A percentile compares a stretch with the other conserved stretches of the same genome.
Conservation (phyloP, 2,113 vertebrate genomes). For the Burhinus oedicnemus region DNA sequence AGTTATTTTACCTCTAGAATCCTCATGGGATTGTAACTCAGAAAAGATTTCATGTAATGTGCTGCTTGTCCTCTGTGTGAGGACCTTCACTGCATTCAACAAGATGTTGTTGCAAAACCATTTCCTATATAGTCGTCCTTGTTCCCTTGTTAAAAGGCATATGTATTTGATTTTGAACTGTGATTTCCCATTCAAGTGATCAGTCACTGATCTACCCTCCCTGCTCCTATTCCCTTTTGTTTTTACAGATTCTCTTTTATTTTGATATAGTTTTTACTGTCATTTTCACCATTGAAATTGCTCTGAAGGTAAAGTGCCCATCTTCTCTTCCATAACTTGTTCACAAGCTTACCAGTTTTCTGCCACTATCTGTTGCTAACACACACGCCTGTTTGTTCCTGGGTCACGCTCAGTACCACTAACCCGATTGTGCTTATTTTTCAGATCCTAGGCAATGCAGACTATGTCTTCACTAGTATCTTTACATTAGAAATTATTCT, state of each 20-base stretch:
- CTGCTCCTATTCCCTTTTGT: constrained; percentile 71
- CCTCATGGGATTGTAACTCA: not conserved
- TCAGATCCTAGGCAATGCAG: constrained; percentile 98
- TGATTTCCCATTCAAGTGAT: constrained; percentile 27
- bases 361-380: constrained; percentile 74
- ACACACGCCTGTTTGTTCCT: constrained; percentile 57
- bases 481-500: constrained; percentile 99
- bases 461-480: constrained; percentile 99
- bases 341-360: constrained; percentile 30
- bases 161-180: constrained; percentile 37
- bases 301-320: constrained; percentile 82
- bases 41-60: constrained; percentile 13
- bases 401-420: constrained; percentile 71
- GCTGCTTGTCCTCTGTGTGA: constrained; percentile 19
- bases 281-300: constrained; percentile 89
- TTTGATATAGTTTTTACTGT: constrained; percentile 87
- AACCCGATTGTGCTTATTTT: constrained; percentile 82
- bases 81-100: constrained; percentile 34
- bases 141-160: not conserved
- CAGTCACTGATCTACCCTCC: constrained; percentile 44
- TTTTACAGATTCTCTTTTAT: constrained; percentile 86
- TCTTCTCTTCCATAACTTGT: constrained; percentile 10
- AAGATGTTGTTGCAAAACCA: not conserved
- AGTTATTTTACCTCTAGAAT: not conserved
- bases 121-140: not conserved